phyloP scores from a whole-genome alignment of 2,113 vertebrate genomes.

The Nycticebus coucang region DNA sequence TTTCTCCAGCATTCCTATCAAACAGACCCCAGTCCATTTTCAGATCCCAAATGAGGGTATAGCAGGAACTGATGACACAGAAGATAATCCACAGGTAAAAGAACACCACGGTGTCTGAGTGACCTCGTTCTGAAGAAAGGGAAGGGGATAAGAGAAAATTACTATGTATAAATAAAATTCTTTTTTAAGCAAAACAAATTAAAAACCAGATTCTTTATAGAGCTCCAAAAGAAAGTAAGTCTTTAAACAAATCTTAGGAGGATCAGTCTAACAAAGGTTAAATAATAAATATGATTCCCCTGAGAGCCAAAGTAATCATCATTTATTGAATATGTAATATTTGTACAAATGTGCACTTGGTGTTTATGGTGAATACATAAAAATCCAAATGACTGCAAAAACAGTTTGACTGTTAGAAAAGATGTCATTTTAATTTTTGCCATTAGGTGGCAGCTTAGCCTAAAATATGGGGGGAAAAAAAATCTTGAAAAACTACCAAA shows the following conservation, averaged over 20 bases:
- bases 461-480: slow-evolving; percentile 28
- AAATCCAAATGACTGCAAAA: slow-evolving; percentile 10
- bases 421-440: slow-evolving; percentile 75
- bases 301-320: slow-evolving; percentile 20
- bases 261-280: slow-evolving; percentile 27
- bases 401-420: slow-evolving; percentile 1
- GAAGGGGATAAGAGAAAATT: not conserved
- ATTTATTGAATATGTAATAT: not conserved
- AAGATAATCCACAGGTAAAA: slow-evolving; percentile 97
- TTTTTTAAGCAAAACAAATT: slow-evolving; percentile 34
- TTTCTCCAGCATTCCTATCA: slow-evolving; percentile 97
- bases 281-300: slow-evolving; percentile 18
- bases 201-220: slow-evolving; percentile 29
- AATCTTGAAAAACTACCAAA: not conserved
- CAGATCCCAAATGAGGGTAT: slow-evolving; percentile 99
- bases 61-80: slow-evolving; percentile 94
- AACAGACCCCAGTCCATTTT: slow-evolving; percentile 99
- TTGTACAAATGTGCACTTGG: slow-evolving; percentile 22
- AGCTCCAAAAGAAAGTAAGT: not conserved
- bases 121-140: slow-evolving; percentile 88
- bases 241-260: slow-evolving; percentile 36
- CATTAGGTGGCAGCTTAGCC: slow-evolving; percentile 84
- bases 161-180: slow-evolving; percentile 33
- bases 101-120: slow-evolving; percentile 93
- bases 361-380: slow-evolving; percentile 17